These are phyloP conservation scores for Nothocercus julius DNA, from an alignment of 2,113 vertebrate species.

Conservation along the genomic window DNA sequence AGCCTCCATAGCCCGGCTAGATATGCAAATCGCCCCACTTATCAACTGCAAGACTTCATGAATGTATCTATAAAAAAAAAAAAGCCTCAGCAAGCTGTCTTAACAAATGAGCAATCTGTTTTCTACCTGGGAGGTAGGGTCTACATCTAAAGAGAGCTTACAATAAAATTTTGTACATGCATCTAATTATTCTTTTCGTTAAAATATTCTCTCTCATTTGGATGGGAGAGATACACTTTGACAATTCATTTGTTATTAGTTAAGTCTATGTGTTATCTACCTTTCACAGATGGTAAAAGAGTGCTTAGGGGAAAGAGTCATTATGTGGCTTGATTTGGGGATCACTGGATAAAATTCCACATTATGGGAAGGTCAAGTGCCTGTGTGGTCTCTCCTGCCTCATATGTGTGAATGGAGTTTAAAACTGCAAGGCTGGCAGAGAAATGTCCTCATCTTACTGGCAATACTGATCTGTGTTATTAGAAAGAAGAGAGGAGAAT, in stretches of 20 bases:
- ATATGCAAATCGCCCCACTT: neutral
- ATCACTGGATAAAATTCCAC: neutral
- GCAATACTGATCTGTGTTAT: accelerated
- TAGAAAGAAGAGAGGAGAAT: neutral
- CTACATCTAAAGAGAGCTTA: neutral
- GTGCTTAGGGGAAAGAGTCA: neutral
- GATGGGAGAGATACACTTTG: neutral
- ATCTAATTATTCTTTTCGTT: neutral
- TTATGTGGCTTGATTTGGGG: neutral
- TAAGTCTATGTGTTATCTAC: neutral
- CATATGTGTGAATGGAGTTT: neutral
- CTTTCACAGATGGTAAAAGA: accelerated
- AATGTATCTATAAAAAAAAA: neutral
- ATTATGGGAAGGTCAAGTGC: neutral
- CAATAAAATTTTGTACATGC: accelerated
- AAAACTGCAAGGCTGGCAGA: neutral
- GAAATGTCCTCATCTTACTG: accelerated
- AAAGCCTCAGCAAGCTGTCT: neutral
- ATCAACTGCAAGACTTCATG: neutral
- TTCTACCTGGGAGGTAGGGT: neutral
- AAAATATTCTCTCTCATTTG: no score
- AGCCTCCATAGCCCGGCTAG: neutral
- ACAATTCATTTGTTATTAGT: neutral
- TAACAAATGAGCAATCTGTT: neutral
- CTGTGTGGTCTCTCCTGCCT: neutral